phyloP scores from a whole-genome alignment of 2,797 vertebrate genomes.

The Synanceia verrucosa region DNA sequence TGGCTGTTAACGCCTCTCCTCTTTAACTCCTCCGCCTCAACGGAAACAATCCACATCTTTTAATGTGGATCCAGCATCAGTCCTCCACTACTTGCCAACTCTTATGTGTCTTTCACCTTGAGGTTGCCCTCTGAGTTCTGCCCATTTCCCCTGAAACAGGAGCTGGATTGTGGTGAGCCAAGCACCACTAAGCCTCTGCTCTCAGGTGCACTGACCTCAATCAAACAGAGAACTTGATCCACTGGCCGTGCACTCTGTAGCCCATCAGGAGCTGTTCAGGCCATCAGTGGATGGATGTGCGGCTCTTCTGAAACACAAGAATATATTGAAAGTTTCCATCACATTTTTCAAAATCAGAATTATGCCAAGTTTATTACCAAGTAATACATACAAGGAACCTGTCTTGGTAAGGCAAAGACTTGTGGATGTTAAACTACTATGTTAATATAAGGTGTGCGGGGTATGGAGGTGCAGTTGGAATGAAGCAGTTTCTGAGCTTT shows the following conservation, averaged over 20 bases:
- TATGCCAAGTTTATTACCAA: no score
- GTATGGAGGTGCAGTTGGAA: no score
- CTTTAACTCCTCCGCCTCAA: constrained; percentile 23
- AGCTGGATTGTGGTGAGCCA: constrained; percentile 68
- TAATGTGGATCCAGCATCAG: constrained; percentile 10
- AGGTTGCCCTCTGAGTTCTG: constrained; percentile 57
- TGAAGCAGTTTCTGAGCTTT: no score
- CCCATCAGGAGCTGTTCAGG: constrained; percentile 39
- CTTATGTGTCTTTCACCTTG: constrained; percentile 66
- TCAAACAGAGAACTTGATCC: constrained; percentile 76
- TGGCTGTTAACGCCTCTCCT: constrained; percentile 18
- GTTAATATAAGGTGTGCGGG: no score
- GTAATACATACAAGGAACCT: no score
- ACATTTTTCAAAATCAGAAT: no score
- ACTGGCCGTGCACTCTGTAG: constrained; percentile 50
- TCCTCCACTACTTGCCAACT: constrained; percentile 12
- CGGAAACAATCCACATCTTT: constrained; percentile 12
- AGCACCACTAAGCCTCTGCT: constrained; percentile 51
- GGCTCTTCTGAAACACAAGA: background rate
- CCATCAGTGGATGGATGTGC: constrained; percentile 16
- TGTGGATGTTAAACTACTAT: no score
- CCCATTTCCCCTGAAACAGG: constrained; percentile 72
- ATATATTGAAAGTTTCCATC: background rate
- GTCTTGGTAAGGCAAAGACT: no score
- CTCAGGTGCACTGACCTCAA: constrained; percentile 60